phyloP scores from a whole-genome alignment of 1,140 invertebrate genomes.

The Platorchestia sp. region DNA sequence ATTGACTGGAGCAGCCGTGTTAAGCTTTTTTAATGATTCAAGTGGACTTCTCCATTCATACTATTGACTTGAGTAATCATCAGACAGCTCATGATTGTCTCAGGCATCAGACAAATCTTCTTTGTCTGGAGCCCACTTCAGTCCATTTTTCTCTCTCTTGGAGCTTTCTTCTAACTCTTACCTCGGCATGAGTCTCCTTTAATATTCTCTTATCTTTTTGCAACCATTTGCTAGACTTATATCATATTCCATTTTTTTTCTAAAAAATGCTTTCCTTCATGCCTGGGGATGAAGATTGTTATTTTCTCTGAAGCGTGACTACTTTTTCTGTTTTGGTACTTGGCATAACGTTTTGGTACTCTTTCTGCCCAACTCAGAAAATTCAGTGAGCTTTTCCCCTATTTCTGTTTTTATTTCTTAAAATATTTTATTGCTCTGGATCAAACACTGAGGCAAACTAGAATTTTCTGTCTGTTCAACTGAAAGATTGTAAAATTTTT shows the following conservation, averaged over 20 bases:
- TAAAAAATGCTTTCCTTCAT: too few species aligned
- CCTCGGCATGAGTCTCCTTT: neutral
- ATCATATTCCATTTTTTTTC: neutral
- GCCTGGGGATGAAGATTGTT: neutral
- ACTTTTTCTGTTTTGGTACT: neutral
- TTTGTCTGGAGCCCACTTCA: neutral
- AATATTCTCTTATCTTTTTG: neutral
- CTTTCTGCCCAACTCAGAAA: too few species aligned
- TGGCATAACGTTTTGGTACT: neutral
- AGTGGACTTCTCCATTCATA: neutral
- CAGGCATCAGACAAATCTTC: neutral
- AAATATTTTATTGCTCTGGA: neutral
- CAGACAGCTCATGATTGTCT: too few species aligned
- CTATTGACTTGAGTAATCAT: neutral
- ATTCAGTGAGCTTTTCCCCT: too few species aligned
- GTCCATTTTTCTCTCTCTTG: neutral
- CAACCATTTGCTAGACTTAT: neutral
- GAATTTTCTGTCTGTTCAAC: too few species aligned
- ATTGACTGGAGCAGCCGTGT: neutral
- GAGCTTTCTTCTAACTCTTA: neutral
- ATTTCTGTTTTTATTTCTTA: too few species aligned
- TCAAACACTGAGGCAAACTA: neutral
- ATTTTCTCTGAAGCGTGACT: neutral
- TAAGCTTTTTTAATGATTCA: neutral
- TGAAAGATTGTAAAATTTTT: too few species aligned